Evolutionary conservation across 2,888 invertebrate species (phyloP).

Genomic region (Dryococelus australis): DNA sequence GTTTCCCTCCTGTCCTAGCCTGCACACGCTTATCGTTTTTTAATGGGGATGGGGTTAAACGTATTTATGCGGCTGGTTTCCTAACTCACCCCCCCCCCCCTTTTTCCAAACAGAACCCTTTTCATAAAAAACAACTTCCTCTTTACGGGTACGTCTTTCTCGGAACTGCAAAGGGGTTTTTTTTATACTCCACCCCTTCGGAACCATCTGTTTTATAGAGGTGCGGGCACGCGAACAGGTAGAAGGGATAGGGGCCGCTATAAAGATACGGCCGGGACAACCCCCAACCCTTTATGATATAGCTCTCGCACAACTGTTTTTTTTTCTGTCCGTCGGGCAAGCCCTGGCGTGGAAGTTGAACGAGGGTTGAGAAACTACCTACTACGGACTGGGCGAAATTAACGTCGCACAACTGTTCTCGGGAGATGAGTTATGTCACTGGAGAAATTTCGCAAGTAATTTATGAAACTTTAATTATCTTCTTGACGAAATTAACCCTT

Average conservation of each 20-base stretch:
- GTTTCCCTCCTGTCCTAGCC: background rate
- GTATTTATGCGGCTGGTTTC: conserved; percentile 18
- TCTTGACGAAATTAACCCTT: too few species aligned
- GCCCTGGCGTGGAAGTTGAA: too few species aligned
- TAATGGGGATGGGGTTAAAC: conserved; percentile 21
- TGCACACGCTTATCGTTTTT: conserved; percentile 4
- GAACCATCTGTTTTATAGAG: conserved; percentile 12
- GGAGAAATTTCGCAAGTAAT: too few species aligned
- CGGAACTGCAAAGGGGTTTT: background rate
- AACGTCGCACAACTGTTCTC: too few species aligned
- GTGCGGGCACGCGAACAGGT: conserved; percentile 25
- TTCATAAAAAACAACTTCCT: background rate
- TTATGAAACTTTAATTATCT: too few species aligned
- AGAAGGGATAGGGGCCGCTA: background rate
- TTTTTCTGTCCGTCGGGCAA: too few species aligned
- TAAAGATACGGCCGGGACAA: background rate
- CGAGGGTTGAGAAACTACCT: too few species aligned
- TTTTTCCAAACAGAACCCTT: background rate
- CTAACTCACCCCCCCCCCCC: background rate
- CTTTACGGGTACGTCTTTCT: background rate
- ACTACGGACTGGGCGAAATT: too few species aligned
- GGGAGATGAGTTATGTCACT: too few species aligned
- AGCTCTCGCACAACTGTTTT: background rate
- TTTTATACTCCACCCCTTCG: conserved; percentile 17
- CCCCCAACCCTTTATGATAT: conserved; percentile 18